Conservation (phyloP, 2,888 invertebrate species). For the Protodeltote pygarga region DNA sequence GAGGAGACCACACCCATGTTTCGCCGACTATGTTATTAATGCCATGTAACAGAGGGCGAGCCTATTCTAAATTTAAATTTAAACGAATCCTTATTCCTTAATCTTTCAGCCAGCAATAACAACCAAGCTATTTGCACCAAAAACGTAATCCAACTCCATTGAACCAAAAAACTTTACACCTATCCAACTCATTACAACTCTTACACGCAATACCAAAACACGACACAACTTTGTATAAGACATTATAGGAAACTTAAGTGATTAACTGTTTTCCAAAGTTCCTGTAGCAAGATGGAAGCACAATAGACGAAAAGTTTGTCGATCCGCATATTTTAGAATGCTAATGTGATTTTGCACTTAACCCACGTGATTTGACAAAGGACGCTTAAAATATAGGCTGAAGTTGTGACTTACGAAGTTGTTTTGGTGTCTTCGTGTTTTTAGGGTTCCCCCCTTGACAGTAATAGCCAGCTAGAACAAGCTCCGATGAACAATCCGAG, state of each 20-base stretch:
- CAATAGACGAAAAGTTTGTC: constrained; percentile 68
- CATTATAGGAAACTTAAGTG: constrained; percentile 78
- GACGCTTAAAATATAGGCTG: constrained; percentile 32
- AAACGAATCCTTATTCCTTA: too few species aligned
- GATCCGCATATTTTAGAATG: constrained; percentile 71
- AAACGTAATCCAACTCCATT: not conserved
- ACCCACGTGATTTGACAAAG: constrained; percentile 45
- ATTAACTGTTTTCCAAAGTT: constrained; percentile 73
- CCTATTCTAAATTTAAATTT: too few species aligned
- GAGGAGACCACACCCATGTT: too few species aligned
- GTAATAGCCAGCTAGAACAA: too few species aligned
- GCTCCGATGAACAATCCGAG: too few species aligned
- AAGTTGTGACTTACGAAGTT: constrained; percentile 35
- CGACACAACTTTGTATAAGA: constrained; percentile 52
- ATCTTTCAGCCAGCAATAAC: too few species aligned
- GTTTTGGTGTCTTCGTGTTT: constrained; percentile 34
- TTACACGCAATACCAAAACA: constrained; percentile 31
- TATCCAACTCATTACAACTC: constrained; percentile 41
- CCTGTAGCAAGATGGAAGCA: constrained; percentile 46
- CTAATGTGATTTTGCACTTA: constrained; percentile 65
- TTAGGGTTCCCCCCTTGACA: too few species aligned
- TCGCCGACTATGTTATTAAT: too few species aligned
- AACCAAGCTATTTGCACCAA: not conserved
- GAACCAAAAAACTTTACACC: constrained; percentile 24
- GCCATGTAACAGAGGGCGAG: too few species aligned